Conservation (phyloP, 2,113 vertebrate species). For the Mesembrinibis cayennensis region DNA sequence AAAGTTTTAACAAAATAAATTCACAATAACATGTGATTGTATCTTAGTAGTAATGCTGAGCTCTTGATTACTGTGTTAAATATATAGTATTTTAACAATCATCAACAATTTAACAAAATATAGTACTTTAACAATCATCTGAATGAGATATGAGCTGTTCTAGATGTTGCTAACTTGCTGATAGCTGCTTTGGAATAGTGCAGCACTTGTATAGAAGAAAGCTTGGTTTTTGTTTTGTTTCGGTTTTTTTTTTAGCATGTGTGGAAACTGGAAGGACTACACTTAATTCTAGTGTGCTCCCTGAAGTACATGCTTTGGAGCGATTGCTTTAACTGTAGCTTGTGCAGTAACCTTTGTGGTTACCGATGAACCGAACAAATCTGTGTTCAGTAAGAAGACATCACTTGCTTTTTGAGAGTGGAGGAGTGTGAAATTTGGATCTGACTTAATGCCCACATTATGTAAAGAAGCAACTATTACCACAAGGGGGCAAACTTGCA, state of each 20-base stretch:
- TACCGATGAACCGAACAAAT: not conserved
- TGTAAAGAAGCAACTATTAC: not conserved
- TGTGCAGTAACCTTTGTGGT: not conserved
- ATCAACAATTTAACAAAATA: not conserved
- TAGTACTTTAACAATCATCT: not conserved
- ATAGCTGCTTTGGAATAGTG: not conserved
- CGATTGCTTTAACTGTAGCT: not conserved
- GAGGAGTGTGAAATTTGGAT: not conserved
- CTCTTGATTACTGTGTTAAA: not conserved
- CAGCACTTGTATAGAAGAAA: not conserved
- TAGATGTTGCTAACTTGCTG: not conserved
- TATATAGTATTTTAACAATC: not conserved
- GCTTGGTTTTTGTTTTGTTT: fast-evolving
- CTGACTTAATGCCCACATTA: not conserved
- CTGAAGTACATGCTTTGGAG: not conserved
- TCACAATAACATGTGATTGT: not conserved
- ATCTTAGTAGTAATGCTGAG: not conserved
- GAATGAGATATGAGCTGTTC: not conserved
- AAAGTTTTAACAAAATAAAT: not conserved
- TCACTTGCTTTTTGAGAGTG: not conserved
- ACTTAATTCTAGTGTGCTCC: not conserved
- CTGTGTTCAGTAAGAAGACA: not conserved
- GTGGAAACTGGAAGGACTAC: not conserved
- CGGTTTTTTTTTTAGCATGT: fast-evolving
- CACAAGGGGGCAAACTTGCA: constrained; percentile 24